Evolutionary conservation across 2,888 invertebrate genomes (phyloP).

Genomic region (Dyspetes luteomarginatus): DNA sequence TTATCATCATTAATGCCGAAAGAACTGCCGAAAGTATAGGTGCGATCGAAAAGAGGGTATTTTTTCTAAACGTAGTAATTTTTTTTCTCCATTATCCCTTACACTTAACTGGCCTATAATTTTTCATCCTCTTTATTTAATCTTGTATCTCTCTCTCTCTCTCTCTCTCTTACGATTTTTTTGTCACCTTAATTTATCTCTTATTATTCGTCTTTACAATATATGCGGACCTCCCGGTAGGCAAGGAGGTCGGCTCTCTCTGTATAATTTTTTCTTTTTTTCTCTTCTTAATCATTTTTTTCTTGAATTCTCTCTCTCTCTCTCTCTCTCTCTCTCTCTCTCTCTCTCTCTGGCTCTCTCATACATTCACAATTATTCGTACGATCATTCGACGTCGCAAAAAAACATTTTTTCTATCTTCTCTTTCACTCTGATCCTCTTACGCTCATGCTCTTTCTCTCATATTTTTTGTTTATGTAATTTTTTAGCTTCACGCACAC

Average conservation of each 20-base stretch:
- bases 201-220: constrained; percentile 82
- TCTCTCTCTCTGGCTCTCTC: constrained; percentile 67
- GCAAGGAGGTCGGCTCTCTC: constrained; percentile 83
- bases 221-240: constrained; percentile 83
- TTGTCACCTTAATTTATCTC: constrained; percentile 80
- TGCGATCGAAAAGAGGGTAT: constrained; percentile 66
- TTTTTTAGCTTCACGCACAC: background rate
- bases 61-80: constrained; percentile 75
- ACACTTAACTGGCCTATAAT: constrained; percentile 70
- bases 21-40: constrained; percentile 68
- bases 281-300: constrained; percentile 65
- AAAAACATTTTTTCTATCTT: background rate
- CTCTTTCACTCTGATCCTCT: constrained; percentile 5
- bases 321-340: constrained; percentile 70
- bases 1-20: constrained; percentile 64
- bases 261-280: constrained; percentile 81
- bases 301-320: constrained; percentile 72
- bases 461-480: constrained; percentile 28
- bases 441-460: constrained; percentile 3
- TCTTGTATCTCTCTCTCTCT: constrained; percentile 72
- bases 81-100: constrained; percentile 70
- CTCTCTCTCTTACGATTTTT: constrained; percentile 71
- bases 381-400: background rate
- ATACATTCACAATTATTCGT: background rate
- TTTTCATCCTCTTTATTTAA: constrained; percentile 66